Evolutionary conservation across 1,140 invertebrate genomes (phyloP), one percentile per base, ranked within the genome.

Genomic region (Neodiprion lecontei): DNA sequence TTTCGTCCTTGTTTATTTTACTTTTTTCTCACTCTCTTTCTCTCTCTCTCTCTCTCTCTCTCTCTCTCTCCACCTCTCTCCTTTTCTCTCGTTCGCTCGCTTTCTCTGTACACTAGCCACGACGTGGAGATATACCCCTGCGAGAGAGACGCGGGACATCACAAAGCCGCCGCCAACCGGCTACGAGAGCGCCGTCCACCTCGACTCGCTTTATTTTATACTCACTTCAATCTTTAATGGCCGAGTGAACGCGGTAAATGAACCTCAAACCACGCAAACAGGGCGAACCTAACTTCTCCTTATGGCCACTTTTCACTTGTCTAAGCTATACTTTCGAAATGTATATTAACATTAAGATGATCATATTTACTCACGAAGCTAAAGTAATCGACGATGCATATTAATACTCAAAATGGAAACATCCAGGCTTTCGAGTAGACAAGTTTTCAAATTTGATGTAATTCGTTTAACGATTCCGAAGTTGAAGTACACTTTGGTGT

Each of bases 61-160:
- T 17, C n/a, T 48, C 17, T 70, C 69, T 70, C 69, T 28, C 14
- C 21, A 10, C 11, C 14, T 23, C 12, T 69, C 12, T 69, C 67
- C 23, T 7, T 69, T 48, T 28, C 49, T 28, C 47, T 74, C 8
- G 21, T n/a, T 50, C 21, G 40, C 7, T 47, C 28, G 61, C 40
- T 72, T 72, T 70, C 28, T 10, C 67, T 72, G 48, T 48, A 28
- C 75, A 74, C 50, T 61, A 74, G 67, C 48, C 48, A 48, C 74
- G 67, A 40, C 5, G 28, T 40, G 28, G 28, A 40, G 28, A 40
- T 40, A 40, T 40, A 40, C 53, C 53, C 9, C 53, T 61, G 53
- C 53, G 53, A 9, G 53, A 14, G 53, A 61, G 53, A 61, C 53
- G 53, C 53, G 53, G 53, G 8, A 11, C 53, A 61, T 17, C 53